Conservation (phyloP, 2,888 invertebrate species). For the Phasia obesa region DNA sequence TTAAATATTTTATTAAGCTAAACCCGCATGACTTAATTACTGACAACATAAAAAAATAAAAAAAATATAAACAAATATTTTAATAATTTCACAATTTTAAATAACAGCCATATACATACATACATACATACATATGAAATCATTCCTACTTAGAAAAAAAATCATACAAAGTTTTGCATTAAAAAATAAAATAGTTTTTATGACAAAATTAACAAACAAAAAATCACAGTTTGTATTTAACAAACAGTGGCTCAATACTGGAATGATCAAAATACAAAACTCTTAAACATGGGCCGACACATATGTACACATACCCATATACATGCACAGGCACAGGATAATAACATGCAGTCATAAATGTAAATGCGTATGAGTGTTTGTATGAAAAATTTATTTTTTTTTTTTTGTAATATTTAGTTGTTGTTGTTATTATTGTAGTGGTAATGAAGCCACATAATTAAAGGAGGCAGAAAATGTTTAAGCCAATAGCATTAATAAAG, state of each 20-base stretch:
- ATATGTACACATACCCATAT: conserved; percentile 8
- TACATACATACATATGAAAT: too few relatives aligned
- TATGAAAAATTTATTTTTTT: background rate
- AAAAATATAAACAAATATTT: conserved; percentile 61
- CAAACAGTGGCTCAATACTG: conserved; percentile 44
- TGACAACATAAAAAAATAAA: conserved; percentile 55
- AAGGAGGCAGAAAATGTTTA: conserved; percentile 80
- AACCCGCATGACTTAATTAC: conserved; percentile 70
- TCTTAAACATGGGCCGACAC: too few relatives aligned
- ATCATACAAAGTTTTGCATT: background rate
- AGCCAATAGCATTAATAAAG: conserved; percentile 83
- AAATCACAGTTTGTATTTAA: background rate
- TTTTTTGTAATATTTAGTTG: conserved; percentile 30
- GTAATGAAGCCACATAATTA: conserved; percentile 80
- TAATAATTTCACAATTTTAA: conserved; percentile 66
- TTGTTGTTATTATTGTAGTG: conserved; percentile 40
- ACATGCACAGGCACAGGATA: background rate
- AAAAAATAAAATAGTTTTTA: conserved; percentile 25
- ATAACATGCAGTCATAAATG: background rate
- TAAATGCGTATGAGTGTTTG: background rate
- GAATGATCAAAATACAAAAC: conserved; percentile 52
- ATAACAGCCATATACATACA: conserved; percentile 35
- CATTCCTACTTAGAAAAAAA: background rate
- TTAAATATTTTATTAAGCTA: conserved; percentile 71
- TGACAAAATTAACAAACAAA: background rate